A percentile compares a stretch with the other conserved stretches of the same genome.
Conservation (phyloP, 35 echinoderm and acorn worm genomes). For the Holothuria glaberrima region DNA sequence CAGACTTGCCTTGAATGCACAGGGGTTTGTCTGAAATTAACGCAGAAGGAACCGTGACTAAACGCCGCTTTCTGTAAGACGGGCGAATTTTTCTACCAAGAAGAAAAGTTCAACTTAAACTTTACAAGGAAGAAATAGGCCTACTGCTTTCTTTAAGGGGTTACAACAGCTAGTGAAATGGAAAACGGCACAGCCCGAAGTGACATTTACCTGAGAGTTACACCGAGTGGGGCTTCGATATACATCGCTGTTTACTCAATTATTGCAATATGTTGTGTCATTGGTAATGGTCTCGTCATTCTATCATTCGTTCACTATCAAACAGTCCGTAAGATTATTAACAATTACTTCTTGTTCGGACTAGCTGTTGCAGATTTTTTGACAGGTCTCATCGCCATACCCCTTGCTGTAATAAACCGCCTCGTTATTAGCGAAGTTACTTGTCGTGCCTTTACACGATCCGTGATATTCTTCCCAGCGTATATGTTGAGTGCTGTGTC, state of each 20-base stretch:
- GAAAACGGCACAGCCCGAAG: no score
- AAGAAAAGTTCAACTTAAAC: no score
- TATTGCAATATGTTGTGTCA: background rate
- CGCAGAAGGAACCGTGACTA: no score
- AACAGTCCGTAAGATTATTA: background rate
- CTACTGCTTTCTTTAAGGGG: no score
- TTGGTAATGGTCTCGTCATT: background rate
- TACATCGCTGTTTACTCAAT: background rate
- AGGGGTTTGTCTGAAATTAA: no score
- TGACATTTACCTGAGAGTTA: slow-evolving; percentile 9
- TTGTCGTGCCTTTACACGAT: background rate
- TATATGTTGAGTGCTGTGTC: background rate
- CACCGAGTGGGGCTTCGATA: background rate
- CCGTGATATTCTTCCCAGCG: background rate
- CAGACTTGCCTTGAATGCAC: no score
- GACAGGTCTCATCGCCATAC: background rate
- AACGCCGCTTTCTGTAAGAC: no score
- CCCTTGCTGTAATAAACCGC: background rate
- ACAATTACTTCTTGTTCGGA: slow-evolving; percentile 16
- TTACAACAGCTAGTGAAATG: no score
- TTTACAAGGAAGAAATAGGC: no score
- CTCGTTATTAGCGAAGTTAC: background rate
- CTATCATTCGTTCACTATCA: slow-evolving; percentile 5
- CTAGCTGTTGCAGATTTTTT: slow-evolving; percentile 16
- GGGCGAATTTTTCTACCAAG: no score